Evolutionary conservation across 2,888 invertebrate species (phyloP).

Genomic region (Tiliacea aurago): DNA sequence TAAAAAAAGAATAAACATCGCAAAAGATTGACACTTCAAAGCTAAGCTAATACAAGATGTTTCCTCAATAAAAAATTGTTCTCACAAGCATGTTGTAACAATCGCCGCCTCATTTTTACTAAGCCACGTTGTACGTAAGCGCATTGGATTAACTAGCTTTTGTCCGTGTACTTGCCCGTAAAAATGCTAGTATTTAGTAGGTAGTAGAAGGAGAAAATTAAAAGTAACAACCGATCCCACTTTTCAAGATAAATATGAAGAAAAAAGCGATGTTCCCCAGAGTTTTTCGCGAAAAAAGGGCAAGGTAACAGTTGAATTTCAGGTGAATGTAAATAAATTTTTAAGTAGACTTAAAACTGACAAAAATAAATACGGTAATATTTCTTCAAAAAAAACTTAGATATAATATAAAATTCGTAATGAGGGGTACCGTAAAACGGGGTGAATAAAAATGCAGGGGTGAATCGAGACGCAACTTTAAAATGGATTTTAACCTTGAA

Average conservation of each 20-base stretch:
- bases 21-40: conserved; percentile 41
- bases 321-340: too few species aligned
- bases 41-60: conserved; percentile 43
- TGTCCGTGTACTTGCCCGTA: not conserved
- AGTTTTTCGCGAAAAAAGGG: not conserved
- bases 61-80: conserved; percentile 62
- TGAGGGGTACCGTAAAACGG: too few species aligned
- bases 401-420: not conserved
- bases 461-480: too few species aligned
- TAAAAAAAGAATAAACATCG: conserved; percentile 24
- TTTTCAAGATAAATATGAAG: not conserved
- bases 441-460: too few species aligned
- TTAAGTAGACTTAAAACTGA: not conserved
- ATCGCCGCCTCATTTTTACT: conserved; percentile 46
- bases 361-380: not conserved
- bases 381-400: not conserved
- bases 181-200: not conserved
- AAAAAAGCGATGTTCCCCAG: not conserved
- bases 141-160: conserved; percentile 26
- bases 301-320: not conserved
- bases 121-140: conserved; percentile 29
- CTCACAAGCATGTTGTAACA: conserved; percentile 59
- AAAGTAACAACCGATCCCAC: not conserved
- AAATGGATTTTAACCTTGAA: too few species aligned
- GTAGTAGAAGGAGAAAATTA: not conserved